A percentile compares a stretch with the other conserved stretches of the same genome.
Conservation (phyloP, 2,113 vertebrate species). For the Rostratula benghalensis region DNA sequence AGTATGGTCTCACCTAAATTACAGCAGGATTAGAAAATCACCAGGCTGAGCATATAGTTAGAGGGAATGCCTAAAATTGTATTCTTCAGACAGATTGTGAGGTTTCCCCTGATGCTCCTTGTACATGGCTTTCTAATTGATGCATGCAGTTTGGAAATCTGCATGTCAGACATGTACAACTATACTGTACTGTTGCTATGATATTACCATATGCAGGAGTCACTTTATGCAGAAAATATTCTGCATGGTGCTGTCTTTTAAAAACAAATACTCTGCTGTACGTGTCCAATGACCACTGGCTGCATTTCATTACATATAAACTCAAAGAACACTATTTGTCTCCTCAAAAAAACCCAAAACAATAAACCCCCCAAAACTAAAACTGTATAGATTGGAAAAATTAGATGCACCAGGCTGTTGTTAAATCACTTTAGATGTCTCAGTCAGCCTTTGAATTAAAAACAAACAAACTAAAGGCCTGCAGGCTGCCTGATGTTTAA, state of each 20-base stretch:
- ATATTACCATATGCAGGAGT: background rate
- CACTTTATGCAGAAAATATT: background rate
- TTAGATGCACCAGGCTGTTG: background rate
- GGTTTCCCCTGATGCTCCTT: background rate
- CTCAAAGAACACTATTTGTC: background rate
- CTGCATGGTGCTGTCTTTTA: background rate
- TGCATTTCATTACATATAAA: background rate
- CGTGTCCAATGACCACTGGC: background rate
- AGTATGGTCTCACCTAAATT: background rate
- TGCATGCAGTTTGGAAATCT: slow-evolving; percentile 3
- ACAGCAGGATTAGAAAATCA: background rate
- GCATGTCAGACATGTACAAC: background rate
- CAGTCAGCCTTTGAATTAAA: background rate
- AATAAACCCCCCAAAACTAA: background rate
- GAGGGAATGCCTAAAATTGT: background rate
- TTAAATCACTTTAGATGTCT: background rate
- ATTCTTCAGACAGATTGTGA: background rate
- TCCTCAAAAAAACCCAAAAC: background rate
- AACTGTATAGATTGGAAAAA: background rate
- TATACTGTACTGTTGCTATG: background rate
- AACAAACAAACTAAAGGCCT: background rate
- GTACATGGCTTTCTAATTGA: background rate
- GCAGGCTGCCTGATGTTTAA: background rate
- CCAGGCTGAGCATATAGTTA: background rate
- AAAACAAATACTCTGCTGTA: background rate